Base-by-base conservation (phyloP, 2,888 invertebrate species). In the Byasa hedistus region DNA sequence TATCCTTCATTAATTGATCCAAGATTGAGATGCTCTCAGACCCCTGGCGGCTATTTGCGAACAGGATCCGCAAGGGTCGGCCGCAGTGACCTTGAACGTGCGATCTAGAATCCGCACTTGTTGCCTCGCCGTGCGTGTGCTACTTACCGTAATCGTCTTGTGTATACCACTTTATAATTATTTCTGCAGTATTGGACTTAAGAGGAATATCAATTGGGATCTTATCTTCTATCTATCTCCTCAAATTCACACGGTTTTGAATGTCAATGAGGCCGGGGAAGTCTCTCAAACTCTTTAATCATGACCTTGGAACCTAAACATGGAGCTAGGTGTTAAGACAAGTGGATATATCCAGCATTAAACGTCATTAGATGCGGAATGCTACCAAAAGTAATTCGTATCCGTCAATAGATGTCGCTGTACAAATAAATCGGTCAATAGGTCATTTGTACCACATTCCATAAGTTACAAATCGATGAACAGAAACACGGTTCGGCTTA, bases 41-140 rank as follows among this genome's bases (percentile, higher is more conserved):
- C 48, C 65, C 65, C 60, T 57, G 24, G 57, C 52, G 57, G 61
- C 57, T 61, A 57, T 62, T 57, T 57, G 21, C 52, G 57, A 66
- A 62, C 65, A 61, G 65, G 65, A 66, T 60, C 56, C 61, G 51
- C 57, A 24, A 27, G 48, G 52, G 57, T 39, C 64, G 54, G n/a
- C 24, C 32, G 57, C 54, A 32, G 10, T 48, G 63, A 56, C 66
- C 63, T 56, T 67, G 66, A 22, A 62, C 62, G 62, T 61, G 36
- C 36, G 66, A 48, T 63, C 66, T 67, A 67, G 63, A 67, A 63
- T 63, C 27, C 59, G 66, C 51, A 39, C 51, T 23, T 21, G 24
- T 15, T 12, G 61, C 27, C 36, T n/a, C 55, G 32, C 22, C 55
- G 58, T 58, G 58, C 54, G 54, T 44, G 52, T 48, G 57, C 48